Conservation (phyloP, 2,797 vertebrate species). For the Tenualosa thibaudeaui region DNA sequence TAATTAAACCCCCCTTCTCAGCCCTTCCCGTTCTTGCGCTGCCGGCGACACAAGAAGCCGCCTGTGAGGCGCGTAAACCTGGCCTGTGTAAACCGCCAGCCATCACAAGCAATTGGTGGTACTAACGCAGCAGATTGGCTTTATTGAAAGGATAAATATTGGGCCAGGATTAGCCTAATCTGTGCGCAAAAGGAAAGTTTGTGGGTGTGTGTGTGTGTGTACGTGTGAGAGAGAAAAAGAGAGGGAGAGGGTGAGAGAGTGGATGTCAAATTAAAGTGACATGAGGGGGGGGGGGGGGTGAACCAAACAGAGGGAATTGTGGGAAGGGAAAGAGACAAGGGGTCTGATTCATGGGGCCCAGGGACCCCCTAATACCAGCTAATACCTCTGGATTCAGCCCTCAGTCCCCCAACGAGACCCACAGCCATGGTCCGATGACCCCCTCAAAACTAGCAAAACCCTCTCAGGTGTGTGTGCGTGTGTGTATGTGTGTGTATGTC, state of each 20-base stretch:
- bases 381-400: constrained; percentile 62
- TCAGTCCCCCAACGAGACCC: constrained; percentile 27
- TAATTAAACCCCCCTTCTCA: constrained; percentile 68
- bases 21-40: constrained; percentile 61
- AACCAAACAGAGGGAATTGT: constrained; percentile 50
- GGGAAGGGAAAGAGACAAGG: constrained; percentile 49
- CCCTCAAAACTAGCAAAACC: neutral
- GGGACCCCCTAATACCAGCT: constrained; percentile 67
- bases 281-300: constrained; percentile 4
- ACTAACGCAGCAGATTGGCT: constrained; percentile 74
- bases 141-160: constrained; percentile 77
- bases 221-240: neutral
- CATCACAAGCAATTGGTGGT: constrained; percentile 49
- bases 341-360: constrained; percentile 70
- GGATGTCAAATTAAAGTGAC: constrained; percentile 37
- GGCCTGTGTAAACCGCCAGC: constrained; percentile 33
- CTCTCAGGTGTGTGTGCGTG: constrained; percentile 13
- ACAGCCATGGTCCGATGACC: constrained; percentile 10
- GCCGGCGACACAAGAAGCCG: constrained; percentile 51
- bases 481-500: neutral
- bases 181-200: constrained; percentile 31
- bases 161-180: constrained; percentile 72
- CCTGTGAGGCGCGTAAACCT: constrained; percentile 33
- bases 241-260: neutral
- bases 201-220: neutral